phyloP scores from a whole-genome alignment of 1,140 invertebrate genomes.

The Ceratosolen fusciceps region DNA sequence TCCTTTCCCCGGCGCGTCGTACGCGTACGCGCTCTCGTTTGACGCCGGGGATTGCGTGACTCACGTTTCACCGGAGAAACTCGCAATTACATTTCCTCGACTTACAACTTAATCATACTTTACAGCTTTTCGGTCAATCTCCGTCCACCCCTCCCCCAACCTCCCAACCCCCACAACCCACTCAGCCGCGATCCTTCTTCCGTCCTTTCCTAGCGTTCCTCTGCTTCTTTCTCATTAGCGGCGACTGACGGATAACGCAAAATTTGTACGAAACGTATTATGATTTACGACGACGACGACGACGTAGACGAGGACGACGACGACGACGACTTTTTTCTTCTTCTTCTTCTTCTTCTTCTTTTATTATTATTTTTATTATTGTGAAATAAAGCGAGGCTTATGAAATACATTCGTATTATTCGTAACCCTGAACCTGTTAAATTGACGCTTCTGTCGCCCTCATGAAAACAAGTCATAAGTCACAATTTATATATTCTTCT shows the following conservation, averaged over 20 bases:
- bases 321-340: constrained; percentile 3
- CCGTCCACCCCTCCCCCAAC: background rate
- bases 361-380: background rate
- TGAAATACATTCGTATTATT: constrained; percentile 37
- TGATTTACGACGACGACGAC: too few species aligned
- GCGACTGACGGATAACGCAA: too few species aligned
- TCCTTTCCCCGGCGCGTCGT: background rate
- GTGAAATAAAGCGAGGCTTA: constrained; percentile 35
- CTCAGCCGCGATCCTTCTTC: too few species aligned
- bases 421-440: constrained; percentile 43
- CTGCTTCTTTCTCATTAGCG: background rate
- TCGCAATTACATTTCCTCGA: constrained; percentile 5
- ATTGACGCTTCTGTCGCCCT: constrained; percentile 23
- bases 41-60: constrained; percentile 13
- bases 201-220: too few species aligned
- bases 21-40: constrained; percentile 5
- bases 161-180: too few species aligned
- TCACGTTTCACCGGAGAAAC: constrained; percentile 23
- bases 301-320: constrained; percentile 1
- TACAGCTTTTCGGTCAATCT: background rate
- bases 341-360: background rate
- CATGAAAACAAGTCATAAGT: constrained; percentile 12
- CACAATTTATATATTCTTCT: constrained; percentile 30
- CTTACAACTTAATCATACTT: background rate
- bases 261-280: too few species aligned